Evolutionary conservation across 2,113 vertebrate species (phyloP).

Genomic region (Apteryx owenii): DNA sequence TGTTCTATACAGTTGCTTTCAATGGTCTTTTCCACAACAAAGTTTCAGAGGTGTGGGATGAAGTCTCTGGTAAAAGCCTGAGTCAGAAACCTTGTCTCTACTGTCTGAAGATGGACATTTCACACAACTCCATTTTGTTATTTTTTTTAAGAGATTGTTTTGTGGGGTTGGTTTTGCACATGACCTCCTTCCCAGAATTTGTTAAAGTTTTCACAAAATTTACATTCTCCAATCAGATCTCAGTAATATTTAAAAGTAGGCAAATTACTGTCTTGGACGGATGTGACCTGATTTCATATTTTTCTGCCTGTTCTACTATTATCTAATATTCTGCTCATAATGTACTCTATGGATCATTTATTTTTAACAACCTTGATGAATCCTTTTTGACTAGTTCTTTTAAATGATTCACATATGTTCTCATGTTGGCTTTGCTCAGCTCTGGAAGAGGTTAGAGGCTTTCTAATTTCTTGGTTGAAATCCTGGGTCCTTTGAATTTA

Average conservation of each 20-base stretch:
- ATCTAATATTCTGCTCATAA: background rate
- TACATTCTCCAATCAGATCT: background rate
- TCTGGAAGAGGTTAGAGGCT: background rate
- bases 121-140: background rate
- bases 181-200: background rate
- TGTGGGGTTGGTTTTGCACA: background rate
- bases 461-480: conserved; percentile 3
- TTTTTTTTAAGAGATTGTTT: background rate
- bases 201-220: background rate
- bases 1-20: background rate
- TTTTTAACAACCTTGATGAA: background rate
- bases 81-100: background rate
- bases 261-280: background rate
- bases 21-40: background rate
- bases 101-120: background rate
- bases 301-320: background rate
- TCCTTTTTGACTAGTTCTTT: background rate
- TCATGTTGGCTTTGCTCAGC: background rate
- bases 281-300: background rate
- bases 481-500: background rate
- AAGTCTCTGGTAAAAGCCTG: background rate
- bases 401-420: background rate
- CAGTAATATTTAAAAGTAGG: background rate
- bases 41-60: background rate
- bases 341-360: background rate